Evolutionary conservation across 2,797 vertebrate genomes (phyloP), one percentile per base, ranked within the genome.

Genomic region (Caiman crocodilus): DNA sequence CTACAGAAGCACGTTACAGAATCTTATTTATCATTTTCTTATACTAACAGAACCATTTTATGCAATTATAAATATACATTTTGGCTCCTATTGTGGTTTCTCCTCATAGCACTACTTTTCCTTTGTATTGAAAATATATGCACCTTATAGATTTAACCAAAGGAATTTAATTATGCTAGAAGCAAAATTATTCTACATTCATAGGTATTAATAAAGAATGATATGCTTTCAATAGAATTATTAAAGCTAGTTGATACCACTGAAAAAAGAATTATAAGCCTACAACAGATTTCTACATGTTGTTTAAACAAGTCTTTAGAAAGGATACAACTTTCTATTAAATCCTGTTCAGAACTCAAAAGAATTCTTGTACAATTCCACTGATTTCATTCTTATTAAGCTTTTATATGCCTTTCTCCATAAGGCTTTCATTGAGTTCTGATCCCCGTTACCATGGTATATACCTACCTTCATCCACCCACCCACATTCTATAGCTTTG

Each of bases 381-480:
- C 5, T 87, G 10, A 50, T 10, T 90, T 75, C 0, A 80, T 20
- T 23, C 0, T 2, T 61, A 85, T 85, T 32, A 55, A 16, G 93
- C 57, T 20, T 81, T 20, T 56, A 2, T n/a, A 9, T 6, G 26
- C 1, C 58, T 89, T 88, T 88, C 76, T 10, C 71, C 15, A 26
- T 12, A 35, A 83, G 9, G 9, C 13, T 30, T 65, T 4, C 82
- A 77, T 12, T 65, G 25, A 76, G 35, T 56, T 63, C 42, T 63
- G 65, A 13, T 42, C 42, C 91, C 74, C 61, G 23, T 30, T 74
- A 56, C 12, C 18, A 30, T 55, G 25, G 3, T 65, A 42, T 18
- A 16, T 3, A 6, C 59, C 11, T 18, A 3, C 35, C 71, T 60
- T 35, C 2, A 0, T 13, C 61, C 1, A 58, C 1, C 16, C 32